Evolutionary conservation across 2,113 vertebrate species (phyloP), one percentile per base, ranked within the genome.

Genomic region (Tenrec ecaudatus): DNA sequence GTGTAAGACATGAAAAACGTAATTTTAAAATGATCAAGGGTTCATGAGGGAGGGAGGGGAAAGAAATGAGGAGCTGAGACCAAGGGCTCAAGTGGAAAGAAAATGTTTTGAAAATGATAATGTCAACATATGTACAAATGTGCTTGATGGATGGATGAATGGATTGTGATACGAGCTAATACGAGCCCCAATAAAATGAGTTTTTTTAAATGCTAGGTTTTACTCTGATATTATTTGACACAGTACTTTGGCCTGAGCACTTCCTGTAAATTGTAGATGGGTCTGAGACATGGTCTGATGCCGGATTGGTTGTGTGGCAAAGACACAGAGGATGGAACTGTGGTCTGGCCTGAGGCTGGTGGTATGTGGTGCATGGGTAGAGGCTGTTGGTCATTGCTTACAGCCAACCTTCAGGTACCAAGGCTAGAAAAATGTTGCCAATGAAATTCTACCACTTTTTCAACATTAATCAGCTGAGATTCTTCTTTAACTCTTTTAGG

Each of bases 361-460:
- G 31, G 66, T 33, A 27, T 20, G 17, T 47, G 36, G 1, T 25
- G 14, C 0, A 0, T 0, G 60, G 25, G 1, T 0, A 7, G 36
- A 84, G 64, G 69, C 38, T 22, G 22, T 57, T 2, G 17, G 4
- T 36, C 76, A 85, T 0, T 11, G 33, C 47, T 33, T 3, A 6
- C 27, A 38, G 60, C 33, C 36, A 11, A 68, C 8, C 2, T 6
- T 16, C 10, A 0, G 2, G 31, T 25, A 22, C 3, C 2, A 33
- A 0, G 1, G 8, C 53, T 53, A 60, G 43, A 69, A 80, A n/a
- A n/a, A 2, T 20, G 29, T 60, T 7, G 3, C 53, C 8, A 3
- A 7, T 23, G 17, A 40, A 53, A 36, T 22, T 31, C 68, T 1
- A 29, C 31, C 73, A 12, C 17, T 53, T 62, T 47, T 57, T 43